Base-by-base conservation (phyloP, 2,888 invertebrate species). In the Gisinianus flammeolus region DNA sequence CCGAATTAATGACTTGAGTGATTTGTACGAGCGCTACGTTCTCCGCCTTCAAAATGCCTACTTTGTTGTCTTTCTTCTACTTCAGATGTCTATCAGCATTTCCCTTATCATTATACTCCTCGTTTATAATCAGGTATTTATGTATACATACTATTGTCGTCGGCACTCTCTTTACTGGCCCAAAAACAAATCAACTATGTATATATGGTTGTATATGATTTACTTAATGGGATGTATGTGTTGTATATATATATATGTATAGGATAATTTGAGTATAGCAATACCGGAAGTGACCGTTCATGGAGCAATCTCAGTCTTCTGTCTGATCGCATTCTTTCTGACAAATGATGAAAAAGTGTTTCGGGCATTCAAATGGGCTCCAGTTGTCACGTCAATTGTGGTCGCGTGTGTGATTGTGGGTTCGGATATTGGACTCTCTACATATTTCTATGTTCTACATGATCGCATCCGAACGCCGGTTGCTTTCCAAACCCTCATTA, bases 21-120 rank as follows among this genome's bases (percentile, higher is more conserved):
- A 91, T 72, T 89, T 94, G 58, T 94, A 93, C 86, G 89, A 91
- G 82, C 89, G 90, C 81, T 95, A 94, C 86, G 93, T 92, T 83
- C 91, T 92, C 84, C 91, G 93, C 85, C 88, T 94, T 79, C 92
- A 92, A 85, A 91, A 93, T 87, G 93, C 93, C 73, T 92, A 93
- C 83, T 91, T 94, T 81, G 92, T 92, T 80, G 90, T 94, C 78
- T 94, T 93, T 87, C 89, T 94, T 81, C 88, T 92, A 28, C 88
- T 94, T 70, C 91, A 93, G 85, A 88, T 91, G 76, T 86, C 91
- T 54, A 90, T 94, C 73, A 91, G 91, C 62, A 87, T 90, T 3
- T 87, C 89, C 0, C 93, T 94, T 85, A 89, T 83, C n/a, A 64
- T 31, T 31, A 30, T 71, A 12, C 75, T 80, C 16, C 44, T 79